These are phyloP conservation scores for Argyra leucocephala DNA, from an alignment of 2,888 invertebrate species.

Conservation along the genomic window DNA sequence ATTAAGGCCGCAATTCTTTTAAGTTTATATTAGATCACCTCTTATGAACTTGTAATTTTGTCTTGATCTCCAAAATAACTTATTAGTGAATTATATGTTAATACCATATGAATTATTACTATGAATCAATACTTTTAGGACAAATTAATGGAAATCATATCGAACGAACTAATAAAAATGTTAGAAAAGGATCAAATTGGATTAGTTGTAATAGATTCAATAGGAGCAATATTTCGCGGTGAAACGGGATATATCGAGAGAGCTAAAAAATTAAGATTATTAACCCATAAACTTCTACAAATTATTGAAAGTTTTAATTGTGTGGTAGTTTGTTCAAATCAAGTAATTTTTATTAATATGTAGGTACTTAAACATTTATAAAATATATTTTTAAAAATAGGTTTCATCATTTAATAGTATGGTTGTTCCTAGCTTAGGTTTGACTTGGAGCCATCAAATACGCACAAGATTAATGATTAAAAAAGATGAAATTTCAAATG, in stretches of 20 bases:
- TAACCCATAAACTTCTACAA: conserved; percentile 50
- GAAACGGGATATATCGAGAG: conserved; percentile 45
- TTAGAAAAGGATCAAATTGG: conserved; percentile 48
- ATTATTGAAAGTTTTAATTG: conserved; percentile 48
- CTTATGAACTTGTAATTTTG: no score
- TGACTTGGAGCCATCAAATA: conserved; percentile 58
- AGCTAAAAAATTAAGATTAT: conserved; percentile 48
- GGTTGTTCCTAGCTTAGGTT: conserved; percentile 52
- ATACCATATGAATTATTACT: no score
- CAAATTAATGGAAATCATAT: conserved; percentile 48
- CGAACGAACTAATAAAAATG: conserved; percentile 47
- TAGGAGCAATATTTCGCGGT: conserved; percentile 60
- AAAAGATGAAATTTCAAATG: conserved; percentile 34
- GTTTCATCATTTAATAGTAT: conserved; percentile 27
- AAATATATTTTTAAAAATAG: conserved; percentile 17
- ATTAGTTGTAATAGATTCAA: conserved; percentile 62
- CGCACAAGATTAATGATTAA: conserved; percentile 50
- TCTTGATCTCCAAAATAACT: no score
- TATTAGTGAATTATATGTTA: no score
- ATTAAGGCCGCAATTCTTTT: not conserved
- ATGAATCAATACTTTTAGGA: no score
- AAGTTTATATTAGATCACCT: not conserved
- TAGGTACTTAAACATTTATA: not conserved
- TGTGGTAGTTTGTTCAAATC: conserved; percentile 61
- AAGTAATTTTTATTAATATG: conserved; percentile 44